Base-by-base conservation (phyloP, 2,888 invertebrate genomes). In the Pollenia amentaria region DNA sequence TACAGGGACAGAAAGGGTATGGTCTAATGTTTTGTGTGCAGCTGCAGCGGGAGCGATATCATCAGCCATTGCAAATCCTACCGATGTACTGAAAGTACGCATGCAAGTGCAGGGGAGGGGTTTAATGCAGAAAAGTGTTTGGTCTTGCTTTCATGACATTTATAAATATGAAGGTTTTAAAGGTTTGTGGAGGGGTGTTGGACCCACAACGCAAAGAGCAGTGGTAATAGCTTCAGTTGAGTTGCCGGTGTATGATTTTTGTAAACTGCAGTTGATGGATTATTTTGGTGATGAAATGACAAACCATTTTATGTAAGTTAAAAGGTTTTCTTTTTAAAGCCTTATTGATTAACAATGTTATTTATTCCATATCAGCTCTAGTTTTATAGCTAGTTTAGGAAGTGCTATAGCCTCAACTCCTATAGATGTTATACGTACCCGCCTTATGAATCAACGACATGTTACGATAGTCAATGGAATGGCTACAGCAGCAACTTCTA, bases 371-470 rank as follows among this genome's bases (percentile, higher is more conserved):
- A 95, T 77, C 93, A 97, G 97, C 89, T 97, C 98, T 87, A 98
- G 98, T 94, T 96, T 98, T 93, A 94, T 97, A 90, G 98, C 99
- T 88, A 98, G 98, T 92, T 95, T 98, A 90, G 97, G 97, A 88
- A 98, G 98, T 92, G 98, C 98, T 46, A 95, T 99, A 86, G 98
- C 98, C 84, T 98, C 98, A 83, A 98, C 98, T 80, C 99, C 99
- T 44, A 96, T 99, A 81, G 98, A 99, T 94, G 98, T 99, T 86
- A 95, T 98, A 85, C 94, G 98, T 98, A 98, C 98, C 70, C 95
- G 98, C 88, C 94, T 99, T 90, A 99, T 99, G 99, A 98, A 98
- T 94, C 98, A 99, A 94, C 96, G 95, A 90, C 95, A 95, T 89
- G 92, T 95, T 82, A 94, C 94, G 67, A 92, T 94, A 40, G 90